Base-by-base conservation (phyloP, 2,888 invertebrate species). In the Amiota minor region DNA sequence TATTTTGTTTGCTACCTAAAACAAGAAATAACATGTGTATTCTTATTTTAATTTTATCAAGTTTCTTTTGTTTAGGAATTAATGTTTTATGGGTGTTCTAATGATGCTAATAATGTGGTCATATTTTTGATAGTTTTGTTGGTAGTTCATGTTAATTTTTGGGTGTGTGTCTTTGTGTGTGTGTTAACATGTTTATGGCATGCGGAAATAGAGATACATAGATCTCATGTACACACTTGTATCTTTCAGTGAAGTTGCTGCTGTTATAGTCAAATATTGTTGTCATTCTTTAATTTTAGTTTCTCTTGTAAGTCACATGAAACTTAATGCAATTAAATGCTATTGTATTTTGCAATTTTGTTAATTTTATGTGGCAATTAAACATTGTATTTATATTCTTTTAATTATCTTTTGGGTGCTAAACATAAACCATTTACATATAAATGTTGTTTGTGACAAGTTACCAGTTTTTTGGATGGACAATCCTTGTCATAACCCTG, bases 151-250 rank as follows among this genome's bases (percentile, higher is more conserved):
- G 14, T 45, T 62, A 62, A 35, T 62, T 35, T 45, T 14, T n/a
- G 45, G 35, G 35, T 8, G 35, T 35, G 35, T 35, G 35, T 35
- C 0, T 35, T 2, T 35, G 35, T 14, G 45, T 62, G 14, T 62
- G 9, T 49, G 49, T 67, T 45, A 46, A 45, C 12, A n/a, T 35
- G 23, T 14, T 68, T 69, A 56, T 16, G 55, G 45, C 46, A 70
- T 59, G 70, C 70, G 67, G 70, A 70, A 59, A 47, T 45, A 16
- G 12, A 20, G 46, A 18, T 12, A n/a, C 6, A 53, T 23, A 53
- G 11, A 20, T 68, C 53, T 68, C 14, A n/a, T 53, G 53, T 49
- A 11, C 1, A 11, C 12, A n/a, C 2, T 50, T 50, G 11, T 53
- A 53, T 53, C n/a, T 53, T n/a, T 59, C 20, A 20, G 16, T 59